Conservation (phyloP, 2,113 vertebrate species). For the Nothoprocta pentlandii region DNA sequence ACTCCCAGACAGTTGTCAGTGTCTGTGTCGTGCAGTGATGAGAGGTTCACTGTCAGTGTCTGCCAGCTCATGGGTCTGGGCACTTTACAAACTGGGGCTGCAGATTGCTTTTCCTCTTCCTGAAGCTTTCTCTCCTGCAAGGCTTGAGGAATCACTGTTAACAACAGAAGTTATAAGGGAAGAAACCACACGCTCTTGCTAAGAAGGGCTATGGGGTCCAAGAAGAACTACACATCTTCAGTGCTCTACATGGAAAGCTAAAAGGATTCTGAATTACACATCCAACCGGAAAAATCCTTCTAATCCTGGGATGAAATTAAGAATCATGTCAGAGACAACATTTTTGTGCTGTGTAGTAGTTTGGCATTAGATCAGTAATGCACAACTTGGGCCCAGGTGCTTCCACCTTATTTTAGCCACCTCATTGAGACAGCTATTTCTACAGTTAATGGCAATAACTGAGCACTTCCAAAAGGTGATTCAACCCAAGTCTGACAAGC, state of each 20-base stretch:
- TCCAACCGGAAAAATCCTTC: background rate
- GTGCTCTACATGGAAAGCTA: background rate
- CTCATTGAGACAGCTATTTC: background rate
- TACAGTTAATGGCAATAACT: background rate
- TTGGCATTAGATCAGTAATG: background rate
- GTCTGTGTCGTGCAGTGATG: background rate
- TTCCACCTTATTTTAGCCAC: background rate
- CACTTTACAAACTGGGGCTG: rapidly evolving
- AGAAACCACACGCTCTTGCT: background rate
- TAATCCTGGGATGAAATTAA: background rate
- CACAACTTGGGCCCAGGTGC: background rate
- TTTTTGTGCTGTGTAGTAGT: background rate
- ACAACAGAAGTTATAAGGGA: background rate
- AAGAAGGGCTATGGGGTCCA: background rate
- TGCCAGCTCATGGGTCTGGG: background rate
- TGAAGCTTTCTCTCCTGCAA: background rate
- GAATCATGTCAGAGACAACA: background rate
- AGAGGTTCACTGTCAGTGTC: rapidly evolving
- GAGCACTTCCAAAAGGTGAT: background rate
- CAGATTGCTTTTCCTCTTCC: background rate
- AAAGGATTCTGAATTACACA: background rate
- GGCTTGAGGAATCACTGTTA: background rate
- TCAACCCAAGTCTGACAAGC: rapidly evolving
- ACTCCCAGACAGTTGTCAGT: background rate
- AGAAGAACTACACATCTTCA: background rate